A percentile compares a stretch with the other conserved stretches of the same genome.
Evolutionary conservation across 1,140 invertebrate species (phyloP).

Genomic region (Aphelinus atriplicis): DNA sequence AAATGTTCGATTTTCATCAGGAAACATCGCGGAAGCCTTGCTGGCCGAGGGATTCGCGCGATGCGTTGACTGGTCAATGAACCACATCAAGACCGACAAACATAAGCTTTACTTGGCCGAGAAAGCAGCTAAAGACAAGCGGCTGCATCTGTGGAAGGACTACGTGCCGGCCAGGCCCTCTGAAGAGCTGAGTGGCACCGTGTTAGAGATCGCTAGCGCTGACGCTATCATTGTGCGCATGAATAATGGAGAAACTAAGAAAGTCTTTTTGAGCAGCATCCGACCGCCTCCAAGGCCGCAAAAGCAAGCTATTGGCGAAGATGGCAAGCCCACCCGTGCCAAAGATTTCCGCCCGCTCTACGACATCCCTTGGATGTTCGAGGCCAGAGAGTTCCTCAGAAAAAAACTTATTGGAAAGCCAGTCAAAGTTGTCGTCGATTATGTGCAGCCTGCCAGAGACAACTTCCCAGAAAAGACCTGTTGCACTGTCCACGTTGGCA

Average conservation of each 20-base stretch:
- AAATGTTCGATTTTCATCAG: slow-evolving; percentile 60
- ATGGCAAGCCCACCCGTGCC: slow-evolving; percentile 70
- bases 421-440: slow-evolving; percentile 93
- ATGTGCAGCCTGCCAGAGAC: slow-evolving; percentile 93
- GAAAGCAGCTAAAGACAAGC: slow-evolving; percentile 91
- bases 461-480: slow-evolving; percentile 95
- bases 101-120: slow-evolving; percentile 83
- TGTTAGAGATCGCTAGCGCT: slow-evolving; percentile 91
- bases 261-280: slow-evolving; percentile 96
- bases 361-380: slow-evolving; percentile 98
- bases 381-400: slow-evolving; percentile 95
- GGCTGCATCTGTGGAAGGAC: slow-evolving; percentile 91
- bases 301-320: slow-evolving; percentile 70
- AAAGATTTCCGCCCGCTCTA: slow-evolving; percentile 87
- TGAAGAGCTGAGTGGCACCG: slow-evolving; percentile 84
- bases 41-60: slow-evolving; percentile 91
- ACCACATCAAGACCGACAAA: slow-evolving; percentile 82
- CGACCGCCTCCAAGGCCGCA: slow-evolving; percentile 82
- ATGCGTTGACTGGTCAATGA: slow-evolving; percentile 98
- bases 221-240: slow-evolving; percentile 91
- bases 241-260: slow-evolving; percentile 82
- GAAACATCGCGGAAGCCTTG: slow-evolving; percentile 95
- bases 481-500: slow-evolving; percentile 88
- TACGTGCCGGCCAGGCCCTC: slow-evolving; percentile 72
- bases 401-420: slow-evolving; percentile 97